Evolutionary conservation across 2,113 vertebrate genomes (phyloP).

Genomic region (Lipotes vexillifer): DNA sequence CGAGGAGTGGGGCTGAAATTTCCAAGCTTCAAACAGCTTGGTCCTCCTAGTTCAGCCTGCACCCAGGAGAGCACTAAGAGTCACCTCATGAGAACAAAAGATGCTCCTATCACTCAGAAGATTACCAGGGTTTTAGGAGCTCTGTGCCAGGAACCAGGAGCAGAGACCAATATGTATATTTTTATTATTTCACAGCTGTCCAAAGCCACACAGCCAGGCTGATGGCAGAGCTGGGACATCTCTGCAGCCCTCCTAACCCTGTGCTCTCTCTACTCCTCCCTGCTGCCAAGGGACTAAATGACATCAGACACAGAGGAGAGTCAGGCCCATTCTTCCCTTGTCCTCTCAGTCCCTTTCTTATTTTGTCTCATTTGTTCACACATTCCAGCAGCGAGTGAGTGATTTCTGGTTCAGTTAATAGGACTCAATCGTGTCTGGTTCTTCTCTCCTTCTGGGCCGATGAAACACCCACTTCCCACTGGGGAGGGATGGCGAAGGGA

Average conservation of each 20-base stretch:
- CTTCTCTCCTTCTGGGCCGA: background rate
- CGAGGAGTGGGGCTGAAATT: background rate
- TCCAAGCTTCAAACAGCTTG: background rate
- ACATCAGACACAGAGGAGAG: background rate
- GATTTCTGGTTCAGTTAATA: background rate
- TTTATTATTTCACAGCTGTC: background rate
- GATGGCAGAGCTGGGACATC: too few relatives aligned
- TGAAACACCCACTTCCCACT: background rate
- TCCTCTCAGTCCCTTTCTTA: background rate
- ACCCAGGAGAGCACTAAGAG: background rate
- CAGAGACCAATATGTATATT: background rate
- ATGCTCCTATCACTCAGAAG: background rate
- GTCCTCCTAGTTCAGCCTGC: background rate
- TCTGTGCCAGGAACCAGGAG: background rate
- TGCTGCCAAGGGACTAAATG: background rate
- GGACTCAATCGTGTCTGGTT: background rate
- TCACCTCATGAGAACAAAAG: background rate
- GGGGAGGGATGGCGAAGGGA: background rate
- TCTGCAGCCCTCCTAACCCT: too few relatives aligned
- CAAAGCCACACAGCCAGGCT: too few relatives aligned
- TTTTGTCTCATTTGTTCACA: background rate
- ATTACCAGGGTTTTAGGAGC: background rate
- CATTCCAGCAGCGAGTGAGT: background rate
- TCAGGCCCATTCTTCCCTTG: background rate
- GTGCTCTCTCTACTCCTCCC: too few relatives aligned